phyloP scores from a whole-genome alignment of 2,888 invertebrate genomes.

The Timema podura region DNA sequence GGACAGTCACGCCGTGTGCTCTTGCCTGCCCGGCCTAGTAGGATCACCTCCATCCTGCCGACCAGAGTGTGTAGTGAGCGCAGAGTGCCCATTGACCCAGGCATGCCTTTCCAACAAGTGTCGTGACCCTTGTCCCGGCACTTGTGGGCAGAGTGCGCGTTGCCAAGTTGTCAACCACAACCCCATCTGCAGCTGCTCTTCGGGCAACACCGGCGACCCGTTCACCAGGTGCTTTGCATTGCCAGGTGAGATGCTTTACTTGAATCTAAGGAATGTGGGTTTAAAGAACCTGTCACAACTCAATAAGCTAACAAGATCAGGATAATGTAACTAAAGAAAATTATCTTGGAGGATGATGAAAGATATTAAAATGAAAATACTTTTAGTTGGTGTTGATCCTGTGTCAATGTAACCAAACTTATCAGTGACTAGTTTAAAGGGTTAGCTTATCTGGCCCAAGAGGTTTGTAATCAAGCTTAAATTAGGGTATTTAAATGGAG shows the following conservation, averaged over 20 bases:
- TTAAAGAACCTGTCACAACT: too few relatives aligned
- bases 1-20: conserved; percentile 54
- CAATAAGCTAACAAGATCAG: too few relatives aligned
- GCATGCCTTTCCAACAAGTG: conserved; percentile 30
- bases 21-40: conserved; percentile 29
- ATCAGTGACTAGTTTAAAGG: too few relatives aligned
- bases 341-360: too few relatives aligned
- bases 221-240: conserved; percentile 60
- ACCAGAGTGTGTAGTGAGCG: conserved; percentile 30
- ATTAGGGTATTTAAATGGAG: too few relatives aligned
- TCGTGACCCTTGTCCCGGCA: conserved; percentile 31
- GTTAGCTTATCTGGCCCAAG: too few relatives aligned
- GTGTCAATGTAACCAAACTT: too few relatives aligned
- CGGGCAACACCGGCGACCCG: conserved; percentile 69
- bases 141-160: conserved; percentile 29
- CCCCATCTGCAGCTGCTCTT: conserved; percentile 30
- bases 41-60: conserved; percentile 30
- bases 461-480: too few relatives aligned
- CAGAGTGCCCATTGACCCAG: conserved; percentile 30
- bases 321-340: too few relatives aligned
- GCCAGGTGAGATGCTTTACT: conserved; percentile 33
- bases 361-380: too few relatives aligned
- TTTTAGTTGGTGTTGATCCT: too few relatives aligned
- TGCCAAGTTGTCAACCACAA: conserved; percentile 32
- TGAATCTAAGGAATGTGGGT: too few relatives aligned